These are phyloP conservation scores for Nomia melanderi DNA, from an alignment of 1,140 invertebrate species.

Conservation along the genomic window DNA sequence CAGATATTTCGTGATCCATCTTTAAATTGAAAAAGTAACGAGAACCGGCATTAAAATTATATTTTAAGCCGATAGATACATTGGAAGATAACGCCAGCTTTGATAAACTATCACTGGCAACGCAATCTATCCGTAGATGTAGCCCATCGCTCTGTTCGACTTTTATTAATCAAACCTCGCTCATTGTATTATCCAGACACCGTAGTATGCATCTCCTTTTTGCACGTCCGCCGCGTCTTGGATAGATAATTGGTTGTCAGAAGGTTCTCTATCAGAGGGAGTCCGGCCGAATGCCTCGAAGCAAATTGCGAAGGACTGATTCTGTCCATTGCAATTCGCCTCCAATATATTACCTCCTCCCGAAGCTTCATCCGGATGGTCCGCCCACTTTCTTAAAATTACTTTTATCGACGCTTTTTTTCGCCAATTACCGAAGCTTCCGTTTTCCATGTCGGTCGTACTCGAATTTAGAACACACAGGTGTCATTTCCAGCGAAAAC, in stretches of 20 bases:
- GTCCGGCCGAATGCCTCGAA: slow-evolving; percentile 34
- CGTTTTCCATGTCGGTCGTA: slow-evolving; percentile 1
- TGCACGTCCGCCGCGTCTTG: slow-evolving; percentile 13
- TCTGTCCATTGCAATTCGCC: slow-evolving; percentile 64
- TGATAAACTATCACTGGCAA: slow-evolving; percentile 13
- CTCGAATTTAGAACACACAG: not conserved
- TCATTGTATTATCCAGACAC: not conserved
- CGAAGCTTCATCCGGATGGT: slow-evolving; percentile 24
- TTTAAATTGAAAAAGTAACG: too few relatives aligned
- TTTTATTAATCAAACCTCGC: slow-evolving; percentile 32
- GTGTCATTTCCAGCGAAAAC: too few relatives aligned
- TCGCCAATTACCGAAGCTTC: slow-evolving; percentile 49
- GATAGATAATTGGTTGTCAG: slow-evolving; percentile 40
- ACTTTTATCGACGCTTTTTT: slow-evolving; percentile 60
- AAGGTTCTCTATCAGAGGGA: slow-evolving; percentile 30
- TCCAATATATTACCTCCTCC: slow-evolving; percentile 58
- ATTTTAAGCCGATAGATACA: not conserved
- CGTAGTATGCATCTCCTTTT: slow-evolving; percentile 20
- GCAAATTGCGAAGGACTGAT: slow-evolving; percentile 65
- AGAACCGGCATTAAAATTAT: not conserved
- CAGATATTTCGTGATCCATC: too few relatives aligned
- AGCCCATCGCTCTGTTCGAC: slow-evolving; percentile 9
- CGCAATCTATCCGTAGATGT: not conserved
- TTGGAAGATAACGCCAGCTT: not conserved
- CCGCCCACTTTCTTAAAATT: slow-evolving; percentile 36